Conservation (phyloP, 2,113 vertebrate species). For the Poicephalus gulielmi region DNA sequence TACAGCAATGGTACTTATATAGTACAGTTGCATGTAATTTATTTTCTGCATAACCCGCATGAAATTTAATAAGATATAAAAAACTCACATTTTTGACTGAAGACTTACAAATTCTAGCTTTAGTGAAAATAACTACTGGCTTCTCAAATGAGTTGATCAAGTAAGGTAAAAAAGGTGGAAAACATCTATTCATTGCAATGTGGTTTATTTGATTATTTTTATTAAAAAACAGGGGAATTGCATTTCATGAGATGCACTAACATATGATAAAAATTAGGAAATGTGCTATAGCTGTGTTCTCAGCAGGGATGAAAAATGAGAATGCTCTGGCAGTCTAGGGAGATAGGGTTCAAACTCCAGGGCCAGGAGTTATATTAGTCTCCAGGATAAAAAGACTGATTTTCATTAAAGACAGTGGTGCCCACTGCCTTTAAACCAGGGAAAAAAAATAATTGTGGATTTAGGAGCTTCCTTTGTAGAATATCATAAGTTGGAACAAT, state of each 20-base stretch:
- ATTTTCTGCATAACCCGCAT: conserved; percentile 67
- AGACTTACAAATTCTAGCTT: conserved; percentile 43
- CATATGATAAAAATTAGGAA: conserved; percentile 52
- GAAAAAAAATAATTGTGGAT: neutral
- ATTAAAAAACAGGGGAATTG: neutral
- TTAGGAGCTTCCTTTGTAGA: neutral
- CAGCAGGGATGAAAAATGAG: conserved; percentile 37
- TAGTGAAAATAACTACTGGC: conserved; percentile 28
- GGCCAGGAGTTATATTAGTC: neutral
- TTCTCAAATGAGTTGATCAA: conserved; percentile 8
- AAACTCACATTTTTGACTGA: conserved; percentile 66
- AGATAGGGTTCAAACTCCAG: conserved; percentile 17
- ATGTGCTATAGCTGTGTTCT: conserved; percentile 40
- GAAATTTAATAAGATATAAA: conserved; percentile 71
- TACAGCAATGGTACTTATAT: conserved; percentile 37
- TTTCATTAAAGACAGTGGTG: neutral
- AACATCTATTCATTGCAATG: neutral
- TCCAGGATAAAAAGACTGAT: neutral
- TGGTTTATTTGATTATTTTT: neutral
- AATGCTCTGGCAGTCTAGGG: neutral
- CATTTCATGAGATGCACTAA: neutral
- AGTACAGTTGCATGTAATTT: conserved; percentile 61
- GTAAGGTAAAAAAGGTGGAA: neutral
- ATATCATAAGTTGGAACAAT: neutral
- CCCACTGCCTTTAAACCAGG: neutral